Evolutionary conservation across 2,113 vertebrate genomes (phyloP), one percentile per base, ranked within the genome.

Genomic region (Eleginops maclovinus): DNA sequence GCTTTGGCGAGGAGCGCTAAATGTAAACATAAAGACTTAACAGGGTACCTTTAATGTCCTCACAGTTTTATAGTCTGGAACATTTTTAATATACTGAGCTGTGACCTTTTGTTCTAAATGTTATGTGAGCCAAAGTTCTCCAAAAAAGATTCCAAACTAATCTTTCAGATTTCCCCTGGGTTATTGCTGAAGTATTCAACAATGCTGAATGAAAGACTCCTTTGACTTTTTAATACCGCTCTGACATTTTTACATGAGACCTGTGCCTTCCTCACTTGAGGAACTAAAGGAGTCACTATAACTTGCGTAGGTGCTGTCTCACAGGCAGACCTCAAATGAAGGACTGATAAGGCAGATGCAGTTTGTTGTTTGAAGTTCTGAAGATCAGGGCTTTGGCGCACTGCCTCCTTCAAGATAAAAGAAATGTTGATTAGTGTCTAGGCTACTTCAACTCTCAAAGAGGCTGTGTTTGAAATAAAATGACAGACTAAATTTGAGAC

Each of bases 331-430:
- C 14, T 64, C 51, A 70, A 19, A 63, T 49, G 14, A 46, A 26
- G 12, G 3, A 72, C 6, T 76, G 50, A 49, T 12, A 47, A 65
- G 17, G 46, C 63, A 43, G 26, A 69, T 26, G 12, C 41, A 55
- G 1, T 60, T 59, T 54, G n/a, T 59, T 50, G 51, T 77, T 56
- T 31, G 24, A 54, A 15, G 46, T 61, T 67, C 22, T 40, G 36
- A 46, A 60, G 36, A 17, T 66, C 2, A 14, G 17, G 2, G n/a
- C 50, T 69, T 50, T 13, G 3, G 40, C 54, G 13, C 26, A 8
- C 70, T 12, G 51, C 43, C 24, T 70, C 21, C 26, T 22, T 4
- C 40, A 10, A 36, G 40, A 53, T 44, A 46, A 19, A 72, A 46
- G 15, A 66, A 7, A 28, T 11, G 21, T 74, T 56, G 26, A 24